These are phyloP conservation scores for Anoplopoma fimbria DNA, from an alignment of 2,113 vertebrate species.

Conservation along the genomic window DNA sequence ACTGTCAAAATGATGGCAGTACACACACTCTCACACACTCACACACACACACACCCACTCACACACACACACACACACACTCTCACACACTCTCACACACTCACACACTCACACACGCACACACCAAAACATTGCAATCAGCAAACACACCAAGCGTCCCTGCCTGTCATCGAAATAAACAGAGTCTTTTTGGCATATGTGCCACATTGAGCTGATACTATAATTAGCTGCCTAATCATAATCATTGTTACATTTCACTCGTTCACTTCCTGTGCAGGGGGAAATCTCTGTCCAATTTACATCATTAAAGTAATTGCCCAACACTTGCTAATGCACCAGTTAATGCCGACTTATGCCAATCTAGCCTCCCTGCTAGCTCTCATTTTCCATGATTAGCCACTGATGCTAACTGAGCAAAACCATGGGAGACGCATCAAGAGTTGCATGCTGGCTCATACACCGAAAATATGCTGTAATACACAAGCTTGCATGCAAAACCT, in stretches of 20 bases:
- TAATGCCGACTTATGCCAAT: conserved; percentile 79
- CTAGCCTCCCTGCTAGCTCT: conserved; percentile 69
- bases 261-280: conserved; percentile 74
- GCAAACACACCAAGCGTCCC: conserved; percentile 48
- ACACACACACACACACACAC: conserved; percentile 22
- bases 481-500: not conserved
- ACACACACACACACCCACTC: conserved; percentile 14
- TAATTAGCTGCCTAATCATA: conserved; percentile 84
- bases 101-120: conserved; percentile 19
- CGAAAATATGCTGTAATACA: not conserved
- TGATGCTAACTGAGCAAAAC: conserved; percentile 64
- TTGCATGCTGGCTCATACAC: conserved; percentile 5
- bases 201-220: conserved; percentile 75
- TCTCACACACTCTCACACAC: not conserved
- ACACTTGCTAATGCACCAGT: conserved; percentile 80
- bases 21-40: not conserved
- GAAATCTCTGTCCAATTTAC: conserved; percentile 79
- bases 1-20: conserved; percentile 6
- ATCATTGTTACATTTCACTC: conserved; percentile 80
- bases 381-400: conserved; percentile 79
- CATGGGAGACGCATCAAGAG: conserved; percentile 37
- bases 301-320: conserved; percentile 82
- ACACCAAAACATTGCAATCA: conserved; percentile 56
- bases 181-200: conserved; percentile 68
- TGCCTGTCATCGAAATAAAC: conserved; percentile 62